Conservation (phyloP, 2,113 vertebrate species). For the Caretta caretta region DNA sequence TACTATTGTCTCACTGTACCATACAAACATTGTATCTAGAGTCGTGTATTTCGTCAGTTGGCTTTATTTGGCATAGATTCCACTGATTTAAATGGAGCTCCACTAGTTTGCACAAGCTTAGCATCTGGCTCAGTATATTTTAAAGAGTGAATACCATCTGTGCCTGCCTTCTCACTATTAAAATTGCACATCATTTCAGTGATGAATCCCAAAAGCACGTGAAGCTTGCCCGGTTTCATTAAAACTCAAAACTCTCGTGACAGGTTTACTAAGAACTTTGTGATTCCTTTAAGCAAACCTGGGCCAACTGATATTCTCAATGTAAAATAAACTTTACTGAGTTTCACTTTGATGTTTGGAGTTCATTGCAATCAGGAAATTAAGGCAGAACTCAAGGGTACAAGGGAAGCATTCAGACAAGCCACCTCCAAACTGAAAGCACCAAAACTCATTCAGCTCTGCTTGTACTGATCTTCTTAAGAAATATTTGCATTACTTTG, state of each 20-base stretch:
- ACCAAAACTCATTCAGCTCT: fast-evolving
- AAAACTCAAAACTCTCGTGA: not conserved
- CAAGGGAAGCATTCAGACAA: not conserved
- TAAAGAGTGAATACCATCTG: not conserved
- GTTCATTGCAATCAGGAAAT: not conserved
- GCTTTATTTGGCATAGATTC: not conserved
- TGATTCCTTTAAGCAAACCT: not conserved
- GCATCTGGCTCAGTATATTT: not conserved
- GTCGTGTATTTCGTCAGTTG: not conserved
- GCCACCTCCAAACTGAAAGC: not conserved
- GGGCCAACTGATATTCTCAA: not conserved
- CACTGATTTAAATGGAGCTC: not conserved
- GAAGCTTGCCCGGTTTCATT: not conserved
- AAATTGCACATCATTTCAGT: not conserved
- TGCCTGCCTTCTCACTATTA: not conserved
- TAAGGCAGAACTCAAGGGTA: not conserved
- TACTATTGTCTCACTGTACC: not conserved
- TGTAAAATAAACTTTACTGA: not conserved
- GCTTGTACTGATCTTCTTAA: not conserved
- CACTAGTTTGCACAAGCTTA: not conserved
- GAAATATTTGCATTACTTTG: not conserved
- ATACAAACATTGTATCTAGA: not conserved
- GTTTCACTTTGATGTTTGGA: not conserved
- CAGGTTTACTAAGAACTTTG: not conserved
- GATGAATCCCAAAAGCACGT: not conserved